Evolutionary conservation across 2,888 invertebrate species (phyloP).

Genomic region (Tetragonula carbonaria): DNA sequence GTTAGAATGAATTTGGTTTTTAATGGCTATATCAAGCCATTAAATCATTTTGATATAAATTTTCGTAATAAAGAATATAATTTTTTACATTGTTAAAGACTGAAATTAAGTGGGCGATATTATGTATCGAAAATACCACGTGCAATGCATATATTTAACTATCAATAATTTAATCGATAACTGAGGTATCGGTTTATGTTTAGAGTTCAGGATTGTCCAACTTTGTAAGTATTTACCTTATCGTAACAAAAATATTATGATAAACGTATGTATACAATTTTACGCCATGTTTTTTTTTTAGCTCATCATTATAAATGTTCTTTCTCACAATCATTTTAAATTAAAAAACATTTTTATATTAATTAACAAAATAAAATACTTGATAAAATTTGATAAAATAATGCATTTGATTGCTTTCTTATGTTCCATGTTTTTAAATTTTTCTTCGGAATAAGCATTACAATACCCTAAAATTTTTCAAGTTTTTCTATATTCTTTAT

Average conservation of each 20-base stretch:
- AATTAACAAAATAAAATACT: background rate
- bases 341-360: background rate
- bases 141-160: constrained; percentile 32
- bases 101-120: constrained; percentile 23
- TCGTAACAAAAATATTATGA: constrained; percentile 1
- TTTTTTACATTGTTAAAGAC: constrained; percentile 12
- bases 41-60: background rate
- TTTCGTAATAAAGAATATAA: constrained; percentile 3
- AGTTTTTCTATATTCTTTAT: background rate
- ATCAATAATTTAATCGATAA: constrained; percentile 56
- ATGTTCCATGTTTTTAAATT: background rate
- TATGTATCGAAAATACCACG: constrained; percentile 41
- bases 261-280: constrained; percentile 11
- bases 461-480: background rate
- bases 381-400: background rate
- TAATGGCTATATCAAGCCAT: background rate
- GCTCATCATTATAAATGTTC: constrained; percentile 1
- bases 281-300: background rate
- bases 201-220: constrained; percentile 36
- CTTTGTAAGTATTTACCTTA: constrained; percentile 44
- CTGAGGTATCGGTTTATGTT: constrained; percentile 41
- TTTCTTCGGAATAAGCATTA: background rate
- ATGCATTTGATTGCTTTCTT: background rate
- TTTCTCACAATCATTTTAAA: background rate
- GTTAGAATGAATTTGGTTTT: background rate